Base-by-base conservation (phyloP, 1,140 invertebrate genomes). In the Steinernema feltiae region DNA sequence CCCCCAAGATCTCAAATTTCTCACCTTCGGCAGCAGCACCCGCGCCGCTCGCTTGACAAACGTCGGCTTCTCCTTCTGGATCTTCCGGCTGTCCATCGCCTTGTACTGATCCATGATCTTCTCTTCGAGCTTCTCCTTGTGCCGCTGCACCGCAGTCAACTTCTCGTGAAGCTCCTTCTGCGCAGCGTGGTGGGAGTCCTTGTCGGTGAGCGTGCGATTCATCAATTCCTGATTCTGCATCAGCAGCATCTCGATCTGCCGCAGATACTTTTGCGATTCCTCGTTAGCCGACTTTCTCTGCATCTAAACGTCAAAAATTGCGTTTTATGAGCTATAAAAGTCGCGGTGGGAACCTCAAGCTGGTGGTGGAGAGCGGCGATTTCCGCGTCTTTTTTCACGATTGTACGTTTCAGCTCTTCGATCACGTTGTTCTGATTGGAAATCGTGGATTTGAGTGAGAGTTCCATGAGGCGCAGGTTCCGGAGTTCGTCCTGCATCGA, bases 81-180 rank as follows among this genome's bases (percentile, higher is more conserved):
- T 87, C 63, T 87, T 87, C 21, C 83, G 83, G 63, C 84, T 82
- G 30, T 87, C 81, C 70, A 87, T 84, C 71, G 83, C 82, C 69
- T 88, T 87, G 86, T 97, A 97, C 87, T 96, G 93, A 80, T 97
- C 95, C 93, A 97, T 97, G 30, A 98, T 97, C 88, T 97, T 97
- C 85, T 97, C 94, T 85, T 98, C 95, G 1, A 98, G 88, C 87
- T 96, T 95, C 87, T 98, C 95, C 87, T 98, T 97, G 86, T 97
- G 94, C 29, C 95, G 88, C 77, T 91, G 91, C 17, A 97, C 88
- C 82, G 94, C 92, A 86, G 94, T 92, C 21, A 97, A 88, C 89
- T 93, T 93, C 85, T 97, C 94, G 90, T 91, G 79, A 71, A 87
- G 75, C 17, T 80, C 81, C 32, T 83, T 83, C 76, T 84, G 80